phyloP scores from a whole-genome alignment of 2,113 vertebrate genomes.

The Malaclemys terrapin region DNA sequence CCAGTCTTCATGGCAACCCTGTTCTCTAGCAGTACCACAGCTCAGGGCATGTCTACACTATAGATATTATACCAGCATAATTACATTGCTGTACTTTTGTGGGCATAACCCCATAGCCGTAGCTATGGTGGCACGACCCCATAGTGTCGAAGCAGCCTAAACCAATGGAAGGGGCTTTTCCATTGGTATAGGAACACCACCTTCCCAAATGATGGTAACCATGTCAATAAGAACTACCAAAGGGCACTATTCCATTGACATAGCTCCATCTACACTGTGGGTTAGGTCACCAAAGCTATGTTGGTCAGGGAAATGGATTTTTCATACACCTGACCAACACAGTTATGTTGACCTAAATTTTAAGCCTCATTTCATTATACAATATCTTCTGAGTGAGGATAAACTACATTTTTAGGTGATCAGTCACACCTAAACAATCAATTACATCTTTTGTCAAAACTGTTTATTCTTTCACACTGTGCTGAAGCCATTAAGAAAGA shows the following conservation, averaged over 20 bases:
- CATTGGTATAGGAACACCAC: neutral
- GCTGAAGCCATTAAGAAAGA: conserved; percentile 78
- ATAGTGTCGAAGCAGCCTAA: neutral
- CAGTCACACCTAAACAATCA: conserved; percentile 80
- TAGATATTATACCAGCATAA: neutral
- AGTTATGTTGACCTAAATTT: neutral
- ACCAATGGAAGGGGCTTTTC: neutral
- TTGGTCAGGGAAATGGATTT: neutral
- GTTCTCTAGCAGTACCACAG: conserved; percentile 36
- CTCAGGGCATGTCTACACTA: neutral
- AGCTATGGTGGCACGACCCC: neutral
- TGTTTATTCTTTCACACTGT: conserved; percentile 86
- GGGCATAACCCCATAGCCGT: neutral
- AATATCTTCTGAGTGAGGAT: conserved; percentile 67
- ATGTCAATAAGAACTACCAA: neutral
- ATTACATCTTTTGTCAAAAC: conserved; percentile 82
- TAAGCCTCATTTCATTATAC: conserved; percentile 52
- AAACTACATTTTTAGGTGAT: conserved; percentile 76
- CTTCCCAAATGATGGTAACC: neutral
- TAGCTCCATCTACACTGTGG: neutral
- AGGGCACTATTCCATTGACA: neutral
- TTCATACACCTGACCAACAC: neutral
- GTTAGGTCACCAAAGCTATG: neutral
- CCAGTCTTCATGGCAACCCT: fast-evolving
- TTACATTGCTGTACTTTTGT: neutral